Conservation (phyloP, 2,113 vertebrate genomes). For the Herpetotheres cachinnans region DNA sequence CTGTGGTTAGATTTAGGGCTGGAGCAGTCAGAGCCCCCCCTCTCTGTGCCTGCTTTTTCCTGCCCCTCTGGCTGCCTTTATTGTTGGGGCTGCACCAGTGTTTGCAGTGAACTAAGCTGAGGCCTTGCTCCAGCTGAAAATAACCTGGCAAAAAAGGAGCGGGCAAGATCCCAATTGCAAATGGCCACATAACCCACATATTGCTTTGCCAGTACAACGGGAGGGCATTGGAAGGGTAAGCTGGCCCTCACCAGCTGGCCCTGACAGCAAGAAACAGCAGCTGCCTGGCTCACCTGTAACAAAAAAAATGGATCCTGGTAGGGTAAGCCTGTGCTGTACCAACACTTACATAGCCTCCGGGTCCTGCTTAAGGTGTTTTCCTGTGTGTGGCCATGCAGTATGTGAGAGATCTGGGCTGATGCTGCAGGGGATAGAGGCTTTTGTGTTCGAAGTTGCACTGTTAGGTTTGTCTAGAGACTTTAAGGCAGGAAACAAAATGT, state of each 20-base stretch:
- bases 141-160: neutral
- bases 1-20: neutral
- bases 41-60: neutral
- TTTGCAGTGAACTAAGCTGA: neutral
- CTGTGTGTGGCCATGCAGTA: neutral
- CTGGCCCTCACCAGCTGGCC: neutral
- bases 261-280: neutral
- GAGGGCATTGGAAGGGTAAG: neutral
- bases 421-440: neutral
- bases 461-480: neutral
- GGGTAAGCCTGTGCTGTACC: neutral
- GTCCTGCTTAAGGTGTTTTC: neutral
- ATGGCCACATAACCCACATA: neutral
- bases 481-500: neutral
- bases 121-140: neutral
- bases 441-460: neutral
- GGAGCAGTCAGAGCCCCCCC: neutral
- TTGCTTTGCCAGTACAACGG: neutral
- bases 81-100: neutral
- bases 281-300: neutral
- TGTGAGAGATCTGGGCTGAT: neutral
- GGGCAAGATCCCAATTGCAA: neutral
- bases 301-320: neutral
- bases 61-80: neutral
- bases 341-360: neutral